Percentiles rank a stretch among this genome's conserved stretches.
Evolutionary conservation across 2,113 vertebrate genomes (phyloP).

Genomic region (Pterophyllum scalare): DNA sequence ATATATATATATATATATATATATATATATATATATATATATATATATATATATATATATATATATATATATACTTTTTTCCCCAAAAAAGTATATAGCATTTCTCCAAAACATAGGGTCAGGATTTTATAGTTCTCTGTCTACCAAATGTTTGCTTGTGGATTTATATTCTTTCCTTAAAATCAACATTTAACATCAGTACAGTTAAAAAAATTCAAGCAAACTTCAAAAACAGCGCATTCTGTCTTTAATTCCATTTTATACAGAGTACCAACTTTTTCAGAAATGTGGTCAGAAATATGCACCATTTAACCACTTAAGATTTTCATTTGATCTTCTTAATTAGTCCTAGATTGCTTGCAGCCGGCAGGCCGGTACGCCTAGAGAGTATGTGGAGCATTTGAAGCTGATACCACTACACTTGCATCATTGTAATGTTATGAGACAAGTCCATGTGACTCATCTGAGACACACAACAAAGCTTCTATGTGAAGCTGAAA

Average conservation of each 20-base stretch:
- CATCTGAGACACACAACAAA: conserved; percentile 9
- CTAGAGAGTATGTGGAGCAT: neutral
- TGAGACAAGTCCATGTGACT: conserved; percentile 9
- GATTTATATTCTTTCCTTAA: neutral
- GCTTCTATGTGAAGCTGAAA: conserved; percentile 10
- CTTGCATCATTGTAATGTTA: conserved; percentile 12
- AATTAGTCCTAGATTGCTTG: neutral
- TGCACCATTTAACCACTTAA: neutral
- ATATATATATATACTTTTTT: too few species aligned
- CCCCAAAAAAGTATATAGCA: neutral
- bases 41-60: too few species aligned
- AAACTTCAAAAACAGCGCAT: neutral
- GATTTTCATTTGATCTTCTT: conserved; percentile 2
- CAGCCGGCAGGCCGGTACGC: neutral
- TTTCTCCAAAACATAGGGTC: neutral
- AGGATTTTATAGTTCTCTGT: neutral
- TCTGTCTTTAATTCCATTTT: neutral
- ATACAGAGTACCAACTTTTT: neutral
- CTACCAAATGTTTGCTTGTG: neutral
- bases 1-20: too few species aligned
- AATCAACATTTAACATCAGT: neutral
- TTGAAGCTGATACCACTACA: neutral
- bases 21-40: too few species aligned
- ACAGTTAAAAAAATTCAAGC: neutral
- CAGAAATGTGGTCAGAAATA: neutral